phyloP scores from a whole-genome alignment of 2,888 invertebrate species.

The Agrotis ipsilon region DNA sequence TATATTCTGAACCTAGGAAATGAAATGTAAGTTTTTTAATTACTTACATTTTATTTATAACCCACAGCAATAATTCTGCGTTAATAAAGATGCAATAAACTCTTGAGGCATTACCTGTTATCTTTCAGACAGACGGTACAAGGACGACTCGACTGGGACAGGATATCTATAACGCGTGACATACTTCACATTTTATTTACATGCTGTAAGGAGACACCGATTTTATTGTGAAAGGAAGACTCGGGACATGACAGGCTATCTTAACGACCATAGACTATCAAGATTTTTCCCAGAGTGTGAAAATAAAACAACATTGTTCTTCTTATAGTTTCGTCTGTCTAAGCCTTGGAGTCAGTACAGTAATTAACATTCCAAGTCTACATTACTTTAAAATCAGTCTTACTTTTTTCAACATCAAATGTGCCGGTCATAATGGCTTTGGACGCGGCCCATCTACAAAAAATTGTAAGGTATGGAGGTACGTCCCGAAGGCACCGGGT shows the following conservation, averaged over 20 bases:
- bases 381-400: slow-evolving; percentile 71
- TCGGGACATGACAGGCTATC: neutral
- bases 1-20: slow-evolving; percentile 24
- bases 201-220: neutral
- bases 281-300: neutral
- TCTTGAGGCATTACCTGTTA: slow-evolving; percentile 41
- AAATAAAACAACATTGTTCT: slow-evolving; percentile 19
- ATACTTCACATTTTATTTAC: slow-evolving; percentile 2
- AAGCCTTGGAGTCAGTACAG: slow-evolving; percentile 54
- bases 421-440: slow-evolving; percentile 82
- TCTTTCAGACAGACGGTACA: slow-evolving; percentile 37
- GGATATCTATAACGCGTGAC: slow-evolving; percentile 24
- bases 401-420: slow-evolving; percentile 82
- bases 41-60: slow-evolving; percentile 29
- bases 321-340: slow-evolving; percentile 1
- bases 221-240: slow-evolving; percentile 3
- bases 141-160: slow-evolving; percentile 44
- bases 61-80: slow-evolving; percentile 7
- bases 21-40: neutral
- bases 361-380: slow-evolving; percentile 74
- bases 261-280: neutral
- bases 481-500: slow-evolving; percentile 75
- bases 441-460: slow-evolving; percentile 72
- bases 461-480: slow-evolving; percentile 78
- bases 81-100: slow-evolving; percentile 35